These are phyloP conservation scores for Bos taurus DNA, from an alignment of 2,113 vertebrate species.

Conservation along the genomic window DNA sequence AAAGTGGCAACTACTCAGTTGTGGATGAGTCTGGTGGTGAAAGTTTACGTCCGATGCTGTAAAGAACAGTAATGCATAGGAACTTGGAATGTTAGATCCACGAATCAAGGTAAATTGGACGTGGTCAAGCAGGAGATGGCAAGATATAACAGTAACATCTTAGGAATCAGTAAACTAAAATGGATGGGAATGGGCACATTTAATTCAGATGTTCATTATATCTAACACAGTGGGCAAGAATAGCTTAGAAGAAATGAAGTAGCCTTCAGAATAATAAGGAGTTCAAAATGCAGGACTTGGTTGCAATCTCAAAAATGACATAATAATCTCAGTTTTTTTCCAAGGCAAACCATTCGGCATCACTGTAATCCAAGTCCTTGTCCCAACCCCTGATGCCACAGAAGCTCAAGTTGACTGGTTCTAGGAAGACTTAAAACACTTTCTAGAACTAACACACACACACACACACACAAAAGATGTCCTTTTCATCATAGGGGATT, in stretches of 20 bases:
- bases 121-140: background rate
- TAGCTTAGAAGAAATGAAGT: background rate
- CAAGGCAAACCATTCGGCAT: background rate
- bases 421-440: background rate
- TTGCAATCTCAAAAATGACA: background rate
- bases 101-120: background rate
- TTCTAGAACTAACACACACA: background rate
- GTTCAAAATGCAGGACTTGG: background rate
- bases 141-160: background rate
- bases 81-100: background rate
- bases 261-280: background rate
- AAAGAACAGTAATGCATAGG: background rate
- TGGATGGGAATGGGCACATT: background rate
- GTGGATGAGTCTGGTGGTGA: background rate
- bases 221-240: background rate
- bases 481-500: background rate
- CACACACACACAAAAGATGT: background rate
- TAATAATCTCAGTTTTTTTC: background rate
- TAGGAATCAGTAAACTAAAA: background rate
- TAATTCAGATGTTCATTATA: background rate
- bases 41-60: background rate
- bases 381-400: background rate
- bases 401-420: background rate
- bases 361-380: background rate
- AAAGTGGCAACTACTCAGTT: background rate